Evolutionary conservation across 2,888 invertebrate species (phyloP).

Genomic region (Athalia rosae): DNA sequence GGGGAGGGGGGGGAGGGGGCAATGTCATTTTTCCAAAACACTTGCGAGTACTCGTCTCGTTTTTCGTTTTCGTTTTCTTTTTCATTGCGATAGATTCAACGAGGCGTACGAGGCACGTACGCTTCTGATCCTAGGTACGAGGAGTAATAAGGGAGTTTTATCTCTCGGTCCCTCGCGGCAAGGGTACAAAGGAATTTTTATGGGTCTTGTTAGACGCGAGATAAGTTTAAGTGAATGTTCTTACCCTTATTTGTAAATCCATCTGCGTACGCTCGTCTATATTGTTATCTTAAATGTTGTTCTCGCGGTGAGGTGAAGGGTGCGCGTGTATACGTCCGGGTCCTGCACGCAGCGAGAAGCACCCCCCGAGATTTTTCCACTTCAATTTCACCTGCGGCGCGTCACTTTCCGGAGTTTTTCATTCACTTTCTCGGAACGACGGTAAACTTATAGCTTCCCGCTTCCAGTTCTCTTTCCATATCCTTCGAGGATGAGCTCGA

Average conservation of each 20-base stretch:
- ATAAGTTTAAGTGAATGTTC: neutral
- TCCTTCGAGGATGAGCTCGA: neutral
- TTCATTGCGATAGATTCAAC: too few relatives aligned
- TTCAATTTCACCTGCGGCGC: too few relatives aligned
- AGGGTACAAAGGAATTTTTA: constrained; percentile 29
- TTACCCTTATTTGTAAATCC: constrained; percentile 16
- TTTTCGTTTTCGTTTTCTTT: too few relatives aligned
- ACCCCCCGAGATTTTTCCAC: too few relatives aligned
- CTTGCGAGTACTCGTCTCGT: too few relatives aligned
- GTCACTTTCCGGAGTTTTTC: too few relatives aligned
- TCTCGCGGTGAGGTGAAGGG: neutral
- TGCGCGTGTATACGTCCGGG: too few relatives aligned
- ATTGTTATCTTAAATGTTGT: constrained; percentile 20
- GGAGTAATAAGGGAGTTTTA: constrained; percentile 3
- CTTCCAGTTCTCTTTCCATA: neutral
- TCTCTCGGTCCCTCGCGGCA: neutral
- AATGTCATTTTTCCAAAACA: too few relatives aligned
- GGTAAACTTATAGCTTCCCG: neutral
- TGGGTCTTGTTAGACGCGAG: constrained; percentile 18
- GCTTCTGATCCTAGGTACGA: too few relatives aligned
- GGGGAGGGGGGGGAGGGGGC: too few relatives aligned
- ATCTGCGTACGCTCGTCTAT: neutral
- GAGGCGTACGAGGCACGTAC: too few relatives aligned
- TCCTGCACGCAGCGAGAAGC: neutral
- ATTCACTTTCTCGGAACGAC: too few relatives aligned